phyloP scores from a whole-genome alignment of 2,888 invertebrate species.

The Ochropacha duplaris region DNA sequence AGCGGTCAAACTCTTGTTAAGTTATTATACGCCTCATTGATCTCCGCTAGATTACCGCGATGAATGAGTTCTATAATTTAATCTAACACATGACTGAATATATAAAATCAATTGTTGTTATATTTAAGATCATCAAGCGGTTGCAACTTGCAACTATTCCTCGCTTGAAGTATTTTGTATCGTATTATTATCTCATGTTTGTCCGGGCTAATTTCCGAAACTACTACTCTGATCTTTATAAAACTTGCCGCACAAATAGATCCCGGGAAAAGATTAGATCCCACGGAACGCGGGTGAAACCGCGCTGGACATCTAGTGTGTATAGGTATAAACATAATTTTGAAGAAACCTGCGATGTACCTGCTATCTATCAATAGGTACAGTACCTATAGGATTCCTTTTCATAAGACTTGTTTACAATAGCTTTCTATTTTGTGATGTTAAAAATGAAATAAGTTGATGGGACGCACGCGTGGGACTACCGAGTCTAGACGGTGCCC shows the following conservation, averaged over 20 bases:
- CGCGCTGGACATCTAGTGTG: too few species aligned
- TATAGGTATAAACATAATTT: too few species aligned
- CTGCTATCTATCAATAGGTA: not conserved
- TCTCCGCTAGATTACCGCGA: slow-evolving; percentile 32
- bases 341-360: not conserved
- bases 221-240: too few species aligned
- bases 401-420: slow-evolving; percentile 48
- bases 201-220: too few species aligned
- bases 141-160: too few species aligned
- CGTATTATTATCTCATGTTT: too few species aligned
- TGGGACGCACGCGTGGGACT: slow-evolving; percentile 33
- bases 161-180: too few species aligned
- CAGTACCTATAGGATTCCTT: not conserved
- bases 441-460: slow-evolving; percentile 59
- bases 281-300: too few species aligned
- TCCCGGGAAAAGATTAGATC: too few species aligned
- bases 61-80: slow-evolving; percentile 28
- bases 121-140: not conserved
- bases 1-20: slow-evolving; percentile 32
- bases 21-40: slow-evolving; percentile 35
- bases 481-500: slow-evolving; percentile 66
- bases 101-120: not conserved
- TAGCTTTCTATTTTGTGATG: slow-evolving; percentile 26
- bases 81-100: slow-evolving; percentile 5
- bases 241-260: too few species aligned